Conservation (phyloP, 2,797 vertebrate genomes). For the Aldrovandia affinis region DNA sequence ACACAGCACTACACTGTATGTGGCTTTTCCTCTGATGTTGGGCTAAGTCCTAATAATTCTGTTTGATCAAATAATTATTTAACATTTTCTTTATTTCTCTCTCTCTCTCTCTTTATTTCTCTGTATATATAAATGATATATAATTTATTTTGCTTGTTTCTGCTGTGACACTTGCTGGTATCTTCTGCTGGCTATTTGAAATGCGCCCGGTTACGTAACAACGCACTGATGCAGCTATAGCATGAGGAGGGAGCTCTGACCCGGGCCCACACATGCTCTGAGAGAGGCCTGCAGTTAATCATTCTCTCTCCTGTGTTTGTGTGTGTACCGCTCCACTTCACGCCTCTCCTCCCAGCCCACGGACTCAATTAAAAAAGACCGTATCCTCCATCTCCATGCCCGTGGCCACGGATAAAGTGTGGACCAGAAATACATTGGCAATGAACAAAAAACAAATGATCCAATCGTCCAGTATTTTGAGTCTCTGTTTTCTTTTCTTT, state of each 20-base stretch:
- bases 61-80: neutral
- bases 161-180: neutral
- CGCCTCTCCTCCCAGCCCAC: neutral
- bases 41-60: neutral
- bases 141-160: too few species aligned
- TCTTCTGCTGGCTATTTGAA: neutral
- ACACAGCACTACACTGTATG: neutral
- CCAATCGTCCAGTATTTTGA: too few species aligned
- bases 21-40: neutral
- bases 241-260: neutral
- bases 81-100: too few species aligned
- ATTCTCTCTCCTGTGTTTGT: neutral
- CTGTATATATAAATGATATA: too few species aligned
- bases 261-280: neutral
- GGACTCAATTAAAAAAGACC: neutral
- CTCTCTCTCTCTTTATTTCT: too few species aligned
- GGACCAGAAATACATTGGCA: too few species aligned
- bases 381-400: neutral
- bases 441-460: neutral
- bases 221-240: neutral
- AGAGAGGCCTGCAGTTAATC: neutral
- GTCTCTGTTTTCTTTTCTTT: too few species aligned
- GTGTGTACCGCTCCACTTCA: neutral
- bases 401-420: neutral
- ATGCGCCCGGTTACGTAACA: neutral